Base-by-base conservation (phyloP, 2,113 vertebrate genomes). In the Microcebus ravelobensis region DNA sequence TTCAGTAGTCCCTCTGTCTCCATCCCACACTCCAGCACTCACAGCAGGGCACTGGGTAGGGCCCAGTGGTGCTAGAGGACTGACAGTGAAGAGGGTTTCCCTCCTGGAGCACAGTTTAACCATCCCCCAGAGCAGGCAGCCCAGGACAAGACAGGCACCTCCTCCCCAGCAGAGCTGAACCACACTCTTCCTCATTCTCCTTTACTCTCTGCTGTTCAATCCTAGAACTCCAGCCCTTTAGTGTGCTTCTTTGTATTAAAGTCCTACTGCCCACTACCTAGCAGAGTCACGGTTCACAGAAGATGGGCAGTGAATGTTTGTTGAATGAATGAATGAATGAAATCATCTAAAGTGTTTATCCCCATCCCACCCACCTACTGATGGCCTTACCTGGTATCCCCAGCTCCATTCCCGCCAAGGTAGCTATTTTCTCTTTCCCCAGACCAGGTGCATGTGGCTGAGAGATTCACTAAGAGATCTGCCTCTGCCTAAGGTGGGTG, bases 1-100 rank as follows among this genome's bases (percentile, higher is more conserved):
- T 3, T 45, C 9, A 0, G 10, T 6, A 15, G 10, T 50, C 15
- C 18, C 45, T 27, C 10, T 50, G 1, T 57, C 18, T 4, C 45
- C 8, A 12, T 14, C n/a, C 15, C 20, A 36, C 3, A 57, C 11
- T 29, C 59, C 29, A 57, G 65, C 39, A 65, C 45, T 81, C 25
- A 71, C 36, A 84, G 29, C 23, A 36, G 34, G n/a, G 3, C 23
- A 61, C 8, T 3, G n/a, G 21, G 21, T 15, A 6, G 6, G 23
- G 27, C 12, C 21, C 34, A 20, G 20, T 5, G 25, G 25, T 34
- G 36, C 36, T n/a, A 20, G 25, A 27, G 55, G n/a, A 34, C 70
- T 31, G 23, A 52, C 1, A 6, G 13, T 9, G 71, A 55, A 55
- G 13, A 81, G 48, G 27, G 3, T 71, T 70, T 93, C 73, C 39